Conservation (phyloP, 2,888 invertebrate genomes). For the Nysson spinosus region DNA sequence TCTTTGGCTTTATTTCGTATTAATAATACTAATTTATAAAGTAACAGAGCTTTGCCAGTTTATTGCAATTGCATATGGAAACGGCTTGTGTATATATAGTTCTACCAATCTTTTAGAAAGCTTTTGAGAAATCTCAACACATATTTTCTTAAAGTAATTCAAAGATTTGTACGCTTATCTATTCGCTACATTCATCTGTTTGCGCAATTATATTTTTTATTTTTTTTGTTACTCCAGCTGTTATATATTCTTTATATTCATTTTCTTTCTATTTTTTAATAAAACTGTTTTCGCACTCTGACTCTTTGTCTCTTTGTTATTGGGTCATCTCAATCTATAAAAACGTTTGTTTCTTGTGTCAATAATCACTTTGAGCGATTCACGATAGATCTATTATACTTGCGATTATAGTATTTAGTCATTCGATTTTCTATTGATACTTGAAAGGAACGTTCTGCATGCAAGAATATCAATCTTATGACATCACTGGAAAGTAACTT, state of each 20-base stretch:
- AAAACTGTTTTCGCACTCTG: constrained; percentile 27
- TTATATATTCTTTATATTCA: constrained; percentile 11
- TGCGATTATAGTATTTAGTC: neutral
- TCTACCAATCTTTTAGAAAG: constrained; percentile 5
- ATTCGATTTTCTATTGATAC: neutral
- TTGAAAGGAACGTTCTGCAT: constrained; percentile 37
- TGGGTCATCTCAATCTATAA: neutral
- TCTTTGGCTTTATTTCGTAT: constrained; percentile 1
- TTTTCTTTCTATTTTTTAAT: constrained; percentile 30
- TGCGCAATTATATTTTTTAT: neutral
- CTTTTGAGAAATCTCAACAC: neutral
- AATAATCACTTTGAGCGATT: neutral
- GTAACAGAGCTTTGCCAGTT: neutral
- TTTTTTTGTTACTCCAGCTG: neutral
- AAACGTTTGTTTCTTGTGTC: constrained; percentile 29
- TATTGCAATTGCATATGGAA: neutral
- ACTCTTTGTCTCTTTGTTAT: constrained; percentile 13
- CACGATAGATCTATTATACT: too few species aligned
- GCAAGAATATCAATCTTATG: constrained; percentile 16
- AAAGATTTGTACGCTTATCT: neutral
- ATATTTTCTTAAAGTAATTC: neutral
- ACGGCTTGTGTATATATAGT: neutral
- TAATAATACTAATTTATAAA: neutral
- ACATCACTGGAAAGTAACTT: constrained; percentile 8
- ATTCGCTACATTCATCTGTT: neutral